These are phyloP conservation scores for Aromia moschata DNA, from an alignment of 2,888 invertebrate genomes.

Conservation along the genomic window DNA sequence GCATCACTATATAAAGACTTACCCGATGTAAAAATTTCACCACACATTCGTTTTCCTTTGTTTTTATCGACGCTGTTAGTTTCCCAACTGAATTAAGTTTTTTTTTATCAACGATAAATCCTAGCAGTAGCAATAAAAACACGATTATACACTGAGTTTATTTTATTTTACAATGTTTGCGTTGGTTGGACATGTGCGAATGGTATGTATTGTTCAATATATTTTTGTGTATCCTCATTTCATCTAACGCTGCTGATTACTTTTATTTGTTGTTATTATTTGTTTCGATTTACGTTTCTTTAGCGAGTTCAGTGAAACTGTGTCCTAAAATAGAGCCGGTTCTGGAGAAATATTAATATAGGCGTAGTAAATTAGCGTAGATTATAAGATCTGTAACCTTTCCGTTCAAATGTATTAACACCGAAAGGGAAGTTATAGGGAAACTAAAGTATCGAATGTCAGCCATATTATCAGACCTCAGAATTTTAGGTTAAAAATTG, in stretches of 20 bases:
- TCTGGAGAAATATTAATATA: slow-evolving; percentile 58
- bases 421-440: no score
- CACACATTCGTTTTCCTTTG: no score
- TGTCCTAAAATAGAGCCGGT: slow-evolving; percentile 61
- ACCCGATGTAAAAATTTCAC: no score
- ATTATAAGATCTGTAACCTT: no score
- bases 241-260: slow-evolving; percentile 33
- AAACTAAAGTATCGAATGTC: no score
- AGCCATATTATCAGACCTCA: no score
- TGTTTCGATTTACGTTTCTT: slow-evolving; percentile 31
- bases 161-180: slow-evolving; percentile 64
- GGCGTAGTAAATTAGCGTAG: no score
- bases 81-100: no score
- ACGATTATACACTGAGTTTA: slow-evolving; percentile 62
- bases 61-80: no score
- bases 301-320: slow-evolving; percentile 60
- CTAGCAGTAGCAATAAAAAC: slow-evolving; percentile 44
- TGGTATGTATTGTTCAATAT: slow-evolving; percentile 61
- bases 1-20: no score
- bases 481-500: no score
- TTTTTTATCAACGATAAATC: slow-evolving; percentile 11
- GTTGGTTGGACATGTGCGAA: slow-evolving; percentile 63
- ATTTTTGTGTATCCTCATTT: slow-evolving; percentile 39
- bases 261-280: slow-evolving; percentile 24
- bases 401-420: no score